Evolutionary conservation across 2,113 vertebrate genomes (phyloP), one percentile per base, ranked within the genome.

Genomic region (Synchiropus splendidus): DNA sequence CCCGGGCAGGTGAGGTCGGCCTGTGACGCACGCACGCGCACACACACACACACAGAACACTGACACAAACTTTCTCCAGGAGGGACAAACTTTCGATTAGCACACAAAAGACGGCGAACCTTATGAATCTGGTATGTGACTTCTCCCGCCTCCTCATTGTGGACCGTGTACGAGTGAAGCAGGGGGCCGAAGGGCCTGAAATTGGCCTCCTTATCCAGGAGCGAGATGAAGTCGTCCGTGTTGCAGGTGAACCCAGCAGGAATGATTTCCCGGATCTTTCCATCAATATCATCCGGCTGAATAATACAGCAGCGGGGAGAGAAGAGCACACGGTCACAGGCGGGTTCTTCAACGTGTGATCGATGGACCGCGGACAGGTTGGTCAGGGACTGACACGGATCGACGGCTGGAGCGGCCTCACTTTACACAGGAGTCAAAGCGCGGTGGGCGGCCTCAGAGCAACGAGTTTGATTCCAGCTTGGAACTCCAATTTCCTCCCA

Each of bases 201-300:
- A 75, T 95, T 95, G 52, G 89, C 89, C 60, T 97, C 92, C 46
- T 99, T 96, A 83, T 97, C 92, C 82, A 97, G 70, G 52, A 92
- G 75, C 39, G 91, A 88, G 58, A 91, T 78, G 77, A 98, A 98
- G 82, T 99, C 92, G 68, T 92, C 93, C 5, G 86, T 83, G 72
- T 88, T 96, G 75, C 83, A 82, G 66, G 88, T 90, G 88, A 95
- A 97, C 31, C 93, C 92, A 45, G 88, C 83, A 4, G 93, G 93
- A 70, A 97, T 81, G 48, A 94, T 90, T 75, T 90, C 89, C 75
- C 90, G 83, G 68, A 98, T 88, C 87, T 99, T 99, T 42, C 84
- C 88, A 67, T 95, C 93, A 6, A 96, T 80, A 59, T 98, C 89
- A 51, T 98, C 94, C 41, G 92, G 83, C 92, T 95, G 74, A 18